A percentile compares a stretch with the other conserved stretches of the same genome.
Conservation (phyloP, 2,113 vertebrate species). For the Orycteropus afer region DNA sequence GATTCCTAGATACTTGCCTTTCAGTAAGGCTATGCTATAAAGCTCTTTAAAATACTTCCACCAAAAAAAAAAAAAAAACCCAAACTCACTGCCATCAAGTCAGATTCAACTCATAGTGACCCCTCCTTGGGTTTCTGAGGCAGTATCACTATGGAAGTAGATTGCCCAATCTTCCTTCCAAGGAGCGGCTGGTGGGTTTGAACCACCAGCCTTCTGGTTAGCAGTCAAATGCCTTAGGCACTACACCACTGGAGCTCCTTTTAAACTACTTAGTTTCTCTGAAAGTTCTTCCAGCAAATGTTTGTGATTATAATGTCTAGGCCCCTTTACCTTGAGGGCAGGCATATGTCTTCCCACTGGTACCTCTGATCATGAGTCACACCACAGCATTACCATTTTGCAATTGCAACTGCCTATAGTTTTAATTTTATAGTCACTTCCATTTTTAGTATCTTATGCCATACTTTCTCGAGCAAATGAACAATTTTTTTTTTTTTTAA, state of each 20-base stretch:
- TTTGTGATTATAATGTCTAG: neutral
- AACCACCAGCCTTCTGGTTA: too few species aligned
- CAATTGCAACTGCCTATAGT: neutral
- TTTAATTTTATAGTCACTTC: neutral
- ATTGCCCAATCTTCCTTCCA: too few species aligned
- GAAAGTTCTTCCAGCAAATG: neutral
- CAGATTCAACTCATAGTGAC: too few species aligned
- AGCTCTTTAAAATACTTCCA: too few species aligned
- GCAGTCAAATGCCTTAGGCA: too few species aligned
- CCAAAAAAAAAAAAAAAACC: too few species aligned
- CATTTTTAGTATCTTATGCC: neutral
- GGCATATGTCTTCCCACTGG: neutral
- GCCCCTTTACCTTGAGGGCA: neutral
- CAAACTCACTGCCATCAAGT: too few species aligned
- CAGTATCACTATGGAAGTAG: too few species aligned
- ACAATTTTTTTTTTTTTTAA: neutral
- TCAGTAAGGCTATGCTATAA: neutral
- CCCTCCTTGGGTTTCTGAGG: too few species aligned
- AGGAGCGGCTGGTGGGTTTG: too few species aligned
- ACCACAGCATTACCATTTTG: neutral
- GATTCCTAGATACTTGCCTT: conserved; percentile 1
- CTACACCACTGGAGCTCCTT: too few species aligned
- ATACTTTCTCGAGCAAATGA: neutral
- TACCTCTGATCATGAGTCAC: neutral
- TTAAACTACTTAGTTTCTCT: neutral